A percentile compares a stretch with the other conserved stretches of the same genome.
phyloP scores from a whole-genome alignment of 2,113 vertebrate species.

The Chamaea fasciata region DNA sequence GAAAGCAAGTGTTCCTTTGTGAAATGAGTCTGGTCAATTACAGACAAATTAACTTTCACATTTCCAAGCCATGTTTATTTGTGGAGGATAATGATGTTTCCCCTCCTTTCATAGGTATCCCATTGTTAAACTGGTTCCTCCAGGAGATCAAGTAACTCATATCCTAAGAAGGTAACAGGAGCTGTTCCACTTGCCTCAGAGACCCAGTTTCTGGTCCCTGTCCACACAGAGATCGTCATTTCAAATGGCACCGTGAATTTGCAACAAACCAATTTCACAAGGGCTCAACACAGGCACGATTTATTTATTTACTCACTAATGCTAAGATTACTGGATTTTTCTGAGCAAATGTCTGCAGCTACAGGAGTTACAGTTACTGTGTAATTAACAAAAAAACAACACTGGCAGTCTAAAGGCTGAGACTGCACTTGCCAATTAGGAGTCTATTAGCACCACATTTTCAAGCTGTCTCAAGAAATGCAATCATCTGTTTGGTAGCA shows the following conservation, averaged over 20 bases:
- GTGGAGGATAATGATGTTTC: conserved; percentile 4
- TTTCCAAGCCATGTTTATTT: background rate
- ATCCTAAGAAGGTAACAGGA: conserved; percentile 47
- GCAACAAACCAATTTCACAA: background rate
- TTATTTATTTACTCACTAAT: background rate
- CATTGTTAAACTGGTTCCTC: conserved; percentile 48
- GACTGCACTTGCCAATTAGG: background rate
- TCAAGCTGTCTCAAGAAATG: background rate
- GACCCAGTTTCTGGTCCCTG: conserved; percentile 26
- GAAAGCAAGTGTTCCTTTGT: background rate
- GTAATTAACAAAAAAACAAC: background rate
- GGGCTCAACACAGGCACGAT: background rate
- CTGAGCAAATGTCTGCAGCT: background rate
- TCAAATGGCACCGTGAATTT: background rate
- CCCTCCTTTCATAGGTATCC: conserved; percentile 23
- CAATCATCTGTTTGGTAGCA: background rate
- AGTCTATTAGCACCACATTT: background rate
- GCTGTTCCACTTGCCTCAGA: background rate
- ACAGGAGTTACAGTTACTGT: background rate
- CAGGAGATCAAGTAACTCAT: conserved; percentile 50
- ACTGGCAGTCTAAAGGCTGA: background rate
- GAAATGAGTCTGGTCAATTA: background rate
- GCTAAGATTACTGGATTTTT: background rate
- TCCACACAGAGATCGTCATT: background rate
- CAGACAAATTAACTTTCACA: conserved; percentile 4